These are phyloP conservation scores for Sarcoramphus papa DNA, from an alignment of 2,797 vertebrate genomes.

Conservation along the genomic window DNA sequence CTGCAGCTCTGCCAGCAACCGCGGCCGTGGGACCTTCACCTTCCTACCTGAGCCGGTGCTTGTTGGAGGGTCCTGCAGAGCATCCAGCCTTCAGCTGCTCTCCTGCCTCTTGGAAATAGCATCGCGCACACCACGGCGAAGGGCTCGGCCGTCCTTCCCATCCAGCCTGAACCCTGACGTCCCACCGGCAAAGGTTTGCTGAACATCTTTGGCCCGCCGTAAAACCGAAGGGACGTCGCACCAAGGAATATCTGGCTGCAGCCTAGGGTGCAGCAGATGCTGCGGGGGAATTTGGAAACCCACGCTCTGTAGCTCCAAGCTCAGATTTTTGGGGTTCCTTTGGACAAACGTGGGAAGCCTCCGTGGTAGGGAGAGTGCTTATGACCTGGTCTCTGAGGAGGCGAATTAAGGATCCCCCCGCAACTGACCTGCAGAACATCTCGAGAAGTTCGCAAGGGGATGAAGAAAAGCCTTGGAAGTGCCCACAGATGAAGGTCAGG, in stretches of 20 bases:
- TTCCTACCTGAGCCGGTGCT: neutral
- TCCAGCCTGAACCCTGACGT: neutral
- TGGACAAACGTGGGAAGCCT: neutral
- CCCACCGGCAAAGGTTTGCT: neutral
- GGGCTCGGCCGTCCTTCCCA: neutral
- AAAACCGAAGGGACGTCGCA: neutral
- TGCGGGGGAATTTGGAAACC: neutral
- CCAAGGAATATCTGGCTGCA: neutral
- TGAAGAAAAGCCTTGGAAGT: neutral
- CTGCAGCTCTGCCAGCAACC: neutral
- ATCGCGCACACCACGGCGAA: accelerated
- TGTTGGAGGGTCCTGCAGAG: neutral
- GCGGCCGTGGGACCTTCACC: neutral
- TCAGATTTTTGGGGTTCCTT: neutral
- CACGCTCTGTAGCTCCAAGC: neutral
- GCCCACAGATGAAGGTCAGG: neutral
- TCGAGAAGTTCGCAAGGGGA: neutral
- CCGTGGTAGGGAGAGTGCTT: neutral
- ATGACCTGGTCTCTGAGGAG: neutral
- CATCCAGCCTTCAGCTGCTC: neutral
- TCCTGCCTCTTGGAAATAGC: neutral
- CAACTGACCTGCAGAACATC: neutral
- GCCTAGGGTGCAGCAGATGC: neutral
- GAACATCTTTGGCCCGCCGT: neutral
- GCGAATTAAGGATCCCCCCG: neutral